These are phyloP conservation scores for Microctonus hyperodae DNA, from an alignment of 2,888 invertebrate species.

Conservation along the genomic window DNA sequence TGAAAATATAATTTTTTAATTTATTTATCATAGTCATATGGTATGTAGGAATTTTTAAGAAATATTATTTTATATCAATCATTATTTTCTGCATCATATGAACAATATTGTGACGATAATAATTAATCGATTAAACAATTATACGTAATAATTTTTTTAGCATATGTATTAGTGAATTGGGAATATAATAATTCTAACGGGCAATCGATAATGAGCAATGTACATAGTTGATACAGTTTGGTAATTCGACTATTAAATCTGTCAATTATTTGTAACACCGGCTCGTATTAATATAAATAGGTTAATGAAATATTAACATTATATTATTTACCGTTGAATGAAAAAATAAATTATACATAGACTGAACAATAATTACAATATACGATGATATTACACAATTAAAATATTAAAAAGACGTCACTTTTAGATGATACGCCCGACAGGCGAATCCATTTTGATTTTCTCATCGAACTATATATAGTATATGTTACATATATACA, in stretches of 20 bases:
- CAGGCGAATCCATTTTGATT: slow-evolving; percentile 41
- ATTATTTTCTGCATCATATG: neutral
- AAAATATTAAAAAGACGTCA: slow-evolving; percentile 25
- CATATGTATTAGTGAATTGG: neutral
- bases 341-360: neutral
- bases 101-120: neutral
- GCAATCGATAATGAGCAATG: slow-evolving; percentile 1
- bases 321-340: neutral
- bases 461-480: slow-evolving; percentile 16
- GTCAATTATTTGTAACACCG: neutral
- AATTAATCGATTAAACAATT: slow-evolving; percentile 3
- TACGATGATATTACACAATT: neutral
- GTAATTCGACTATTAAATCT: neutral
- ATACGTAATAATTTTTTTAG: neutral
- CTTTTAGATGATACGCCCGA: slow-evolving; percentile 33
- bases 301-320: neutral
- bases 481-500: too few species aligned
- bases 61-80: too few species aligned
- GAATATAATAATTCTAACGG: slow-evolving; percentile 16
- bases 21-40: neutral
- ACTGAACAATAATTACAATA: neutral
- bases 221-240: neutral
- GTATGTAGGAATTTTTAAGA: too few species aligned
- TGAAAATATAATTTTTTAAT: neutral
- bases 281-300: neutral